A percentile compares a stretch with the other conserved stretches of the same genome.
Conservation (phyloP, 2,113 vertebrate species). For the Bettongia penicillata region DNA sequence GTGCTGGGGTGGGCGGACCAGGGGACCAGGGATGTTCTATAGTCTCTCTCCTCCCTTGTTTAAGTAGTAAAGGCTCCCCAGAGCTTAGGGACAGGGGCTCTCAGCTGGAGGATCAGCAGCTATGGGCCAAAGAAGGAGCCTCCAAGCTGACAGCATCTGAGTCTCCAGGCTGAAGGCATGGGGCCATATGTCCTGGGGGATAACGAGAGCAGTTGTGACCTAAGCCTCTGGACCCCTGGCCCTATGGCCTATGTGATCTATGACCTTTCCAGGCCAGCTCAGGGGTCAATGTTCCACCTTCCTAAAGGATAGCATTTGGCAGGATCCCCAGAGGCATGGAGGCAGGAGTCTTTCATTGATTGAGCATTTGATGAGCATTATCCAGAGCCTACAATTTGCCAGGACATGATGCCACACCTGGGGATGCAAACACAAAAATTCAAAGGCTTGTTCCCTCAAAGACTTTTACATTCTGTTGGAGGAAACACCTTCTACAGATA, state of each 20-base stretch:
- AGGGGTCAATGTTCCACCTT: background rate
- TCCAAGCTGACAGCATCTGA: no score
- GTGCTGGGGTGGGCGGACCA: no score
- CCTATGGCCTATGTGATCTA: no score
- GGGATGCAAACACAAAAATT: background rate
- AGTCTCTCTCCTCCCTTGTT: no score
- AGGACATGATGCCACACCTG: background rate
- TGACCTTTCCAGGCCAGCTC: background rate
- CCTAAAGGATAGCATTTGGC: background rate
- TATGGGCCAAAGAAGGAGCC: no score
- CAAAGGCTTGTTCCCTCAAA: background rate
- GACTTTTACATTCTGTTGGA: background rate
- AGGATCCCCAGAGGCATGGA: background rate
- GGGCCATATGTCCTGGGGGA: no score
- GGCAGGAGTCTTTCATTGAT: background rate
- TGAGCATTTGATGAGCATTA: background rate
- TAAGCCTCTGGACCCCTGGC: no score
- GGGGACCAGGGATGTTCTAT: no score
- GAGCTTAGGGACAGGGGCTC: no score
- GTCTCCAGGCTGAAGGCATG: background rate
- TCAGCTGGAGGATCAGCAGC: no score
- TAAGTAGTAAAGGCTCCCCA: no score
- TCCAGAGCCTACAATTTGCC: background rate
- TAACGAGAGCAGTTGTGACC: background rate
- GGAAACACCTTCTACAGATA: background rate